Evolutionary conservation across 2,888 invertebrate genomes (phyloP).

Genomic region (Ligdia adustata): DNA sequence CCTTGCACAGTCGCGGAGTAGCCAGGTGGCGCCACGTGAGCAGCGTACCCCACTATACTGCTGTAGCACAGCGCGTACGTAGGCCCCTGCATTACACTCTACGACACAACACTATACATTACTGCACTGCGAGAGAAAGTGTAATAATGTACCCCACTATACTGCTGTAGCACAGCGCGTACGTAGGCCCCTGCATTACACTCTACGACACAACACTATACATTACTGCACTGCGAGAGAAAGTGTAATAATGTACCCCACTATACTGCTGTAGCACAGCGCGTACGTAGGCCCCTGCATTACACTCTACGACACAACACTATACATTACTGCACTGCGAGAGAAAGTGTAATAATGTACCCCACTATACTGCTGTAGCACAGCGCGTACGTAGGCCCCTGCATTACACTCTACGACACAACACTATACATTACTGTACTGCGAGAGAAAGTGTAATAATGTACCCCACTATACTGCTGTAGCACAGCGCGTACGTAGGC

Average conservation of each 20-base stretch:
- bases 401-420: conserved; percentile 85
- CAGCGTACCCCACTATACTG: conserved; percentile 90
- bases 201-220: conserved; percentile 71
- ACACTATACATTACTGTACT: too few relatives aligned
- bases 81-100: conserved; percentile 91
- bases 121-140: too few relatives aligned
- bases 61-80: conserved; percentile 94
- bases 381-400: conserved; percentile 94
- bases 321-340: too few relatives aligned
- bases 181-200: conserved; percentile 93
- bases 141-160: conserved; percentile 91
- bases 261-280: conserved; percentile 92
- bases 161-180: conserved; percentile 92
- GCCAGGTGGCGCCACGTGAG: conserved; percentile 87
- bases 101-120: too few relatives aligned
- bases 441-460: too few relatives aligned
- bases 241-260: too few relatives aligned
- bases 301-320: conserved; percentile 76
- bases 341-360: too few relatives aligned
- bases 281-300: conserved; percentile 96
- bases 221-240: too few relatives aligned
- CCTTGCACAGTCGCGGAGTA: conserved; percentile 94
- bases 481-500: too few relatives aligned
- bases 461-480: too few relatives aligned
- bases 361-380: conserved; percentile 92